These are phyloP conservation scores for Aplysina aerophoba DNA, from an alignment of 37 sponge, comb jelly and placozoan species.

Conservation along the genomic window DNA sequence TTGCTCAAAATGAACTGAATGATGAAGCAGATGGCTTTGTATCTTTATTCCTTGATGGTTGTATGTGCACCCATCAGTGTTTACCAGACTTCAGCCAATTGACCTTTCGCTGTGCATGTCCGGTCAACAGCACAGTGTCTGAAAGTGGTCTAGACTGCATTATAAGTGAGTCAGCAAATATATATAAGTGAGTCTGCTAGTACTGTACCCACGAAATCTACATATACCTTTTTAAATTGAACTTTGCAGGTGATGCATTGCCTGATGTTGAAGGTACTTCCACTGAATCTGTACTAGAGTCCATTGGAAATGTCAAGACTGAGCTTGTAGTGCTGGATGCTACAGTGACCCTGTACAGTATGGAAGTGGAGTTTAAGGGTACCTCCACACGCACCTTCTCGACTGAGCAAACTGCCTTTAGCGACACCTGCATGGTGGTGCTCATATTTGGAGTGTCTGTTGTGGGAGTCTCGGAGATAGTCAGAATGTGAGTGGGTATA, in stretches of 20 bases:
- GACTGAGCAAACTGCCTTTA: not conserved
- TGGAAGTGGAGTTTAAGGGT: constrained; percentile 9
- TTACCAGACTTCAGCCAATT: not conserved
- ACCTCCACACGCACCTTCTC: not conserved
- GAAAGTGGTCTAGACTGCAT: constrained; percentile 34
- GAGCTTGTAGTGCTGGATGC: not conserved
- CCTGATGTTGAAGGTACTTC: not conserved
- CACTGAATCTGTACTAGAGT: not conserved
- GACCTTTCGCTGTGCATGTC: not conserved
- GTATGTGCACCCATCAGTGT: not conserved
- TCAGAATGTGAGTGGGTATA: constrained; percentile 3
- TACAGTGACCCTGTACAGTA: not conserved
- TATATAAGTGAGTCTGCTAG: no score
- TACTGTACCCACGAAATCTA: no score
- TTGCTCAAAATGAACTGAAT: not conserved
- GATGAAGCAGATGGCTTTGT: constrained; percentile 5
- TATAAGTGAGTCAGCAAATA: not conserved
- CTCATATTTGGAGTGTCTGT: constrained; percentile 10
- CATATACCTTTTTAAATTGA: no score
- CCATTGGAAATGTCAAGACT: not conserved
- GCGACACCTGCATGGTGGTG: not conserved
- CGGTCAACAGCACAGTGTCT: constrained; percentile 9
- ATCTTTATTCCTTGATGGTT: constrained; percentile 10
- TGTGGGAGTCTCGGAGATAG: constrained; percentile 18
- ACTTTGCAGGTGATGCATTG: not conserved